Percentiles rank a stretch among this genome's conserved stretches.
phyloP scores from a whole-genome alignment of 1,140 invertebrate species.

The Lepidurus arcticus region DNA sequence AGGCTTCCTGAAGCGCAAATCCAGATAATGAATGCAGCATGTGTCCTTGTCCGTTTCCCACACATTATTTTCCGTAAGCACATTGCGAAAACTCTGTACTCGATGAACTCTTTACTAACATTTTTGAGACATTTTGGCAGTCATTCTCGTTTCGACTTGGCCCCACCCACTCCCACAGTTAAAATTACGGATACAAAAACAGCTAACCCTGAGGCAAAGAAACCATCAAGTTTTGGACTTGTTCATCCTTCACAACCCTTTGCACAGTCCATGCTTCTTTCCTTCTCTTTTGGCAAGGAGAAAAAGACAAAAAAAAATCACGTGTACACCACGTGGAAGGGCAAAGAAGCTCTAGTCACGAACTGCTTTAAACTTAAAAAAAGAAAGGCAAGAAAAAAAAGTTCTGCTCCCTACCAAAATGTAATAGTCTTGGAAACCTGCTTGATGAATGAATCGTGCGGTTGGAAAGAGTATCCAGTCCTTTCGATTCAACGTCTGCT shows the following conservation, averaged over 20 bases:
- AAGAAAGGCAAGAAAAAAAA: neutral
- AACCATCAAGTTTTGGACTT: neutral
- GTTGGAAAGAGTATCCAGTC: neutral
- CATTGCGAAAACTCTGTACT: neutral
- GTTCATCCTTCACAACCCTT: neutral
- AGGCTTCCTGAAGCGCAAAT: neutral
- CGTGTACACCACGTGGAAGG: conserved; percentile 14
- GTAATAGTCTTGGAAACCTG: neutral
- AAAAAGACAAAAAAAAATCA: neutral
- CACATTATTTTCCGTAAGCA: neutral
- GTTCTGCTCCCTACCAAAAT: neutral
- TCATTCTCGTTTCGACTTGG: neutral
- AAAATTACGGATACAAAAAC: neutral
- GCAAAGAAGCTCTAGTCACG: conserved; percentile 10
- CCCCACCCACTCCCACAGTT: neutral
- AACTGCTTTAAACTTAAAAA: neutral
- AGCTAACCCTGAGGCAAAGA: neutral
- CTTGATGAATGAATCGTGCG: neutral
- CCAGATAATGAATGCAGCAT: neutral
- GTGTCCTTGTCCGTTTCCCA: neutral
- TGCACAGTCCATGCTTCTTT: neutral
- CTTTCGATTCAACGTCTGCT: too few relatives aligned
- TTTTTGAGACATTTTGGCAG: neutral
- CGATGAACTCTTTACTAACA: neutral
- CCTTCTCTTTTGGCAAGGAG: neutral